phyloP scores from a whole-genome alignment of 2,888 invertebrate species.

The Agrochola circellaris region DNA sequence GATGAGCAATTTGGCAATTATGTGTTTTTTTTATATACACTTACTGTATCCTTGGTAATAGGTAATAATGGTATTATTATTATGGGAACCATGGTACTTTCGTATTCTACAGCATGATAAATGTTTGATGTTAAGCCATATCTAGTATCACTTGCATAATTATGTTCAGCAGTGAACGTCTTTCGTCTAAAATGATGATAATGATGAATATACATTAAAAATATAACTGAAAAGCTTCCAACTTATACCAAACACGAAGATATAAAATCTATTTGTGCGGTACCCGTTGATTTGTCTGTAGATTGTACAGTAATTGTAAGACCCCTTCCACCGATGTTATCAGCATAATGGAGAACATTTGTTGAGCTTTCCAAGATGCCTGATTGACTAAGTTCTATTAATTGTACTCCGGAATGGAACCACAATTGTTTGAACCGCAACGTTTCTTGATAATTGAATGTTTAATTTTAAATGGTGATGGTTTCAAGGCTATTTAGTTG shows the following conservation, averaged over 20 bases:
- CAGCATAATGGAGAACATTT: slow-evolving; percentile 77
- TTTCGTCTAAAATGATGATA: no score
- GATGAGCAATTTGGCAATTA: no score
- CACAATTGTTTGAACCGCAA: slow-evolving; percentile 52
- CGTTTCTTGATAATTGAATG: slow-evolving; percentile 66
- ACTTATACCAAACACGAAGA: slow-evolving; percentile 72
- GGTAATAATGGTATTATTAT: background rate
- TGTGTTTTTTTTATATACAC: no score
- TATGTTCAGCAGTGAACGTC: no score
- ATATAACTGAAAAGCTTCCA: background rate
- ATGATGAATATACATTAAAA: background rate
- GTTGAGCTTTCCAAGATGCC: slow-evolving; percentile 72
- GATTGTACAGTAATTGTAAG: slow-evolving; percentile 79
- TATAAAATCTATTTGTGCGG: slow-evolving; percentile 85
- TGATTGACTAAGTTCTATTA: slow-evolving; percentile 78
- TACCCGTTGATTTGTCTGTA: slow-evolving; percentile 82
- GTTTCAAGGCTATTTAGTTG: slow-evolving; percentile 42
- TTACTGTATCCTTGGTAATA: no score
- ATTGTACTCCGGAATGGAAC: slow-evolving; percentile 63
- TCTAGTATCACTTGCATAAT: no score
- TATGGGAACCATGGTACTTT: background rate
- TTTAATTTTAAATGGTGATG: slow-evolving; percentile 69
- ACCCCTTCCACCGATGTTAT: slow-evolving; percentile 77
- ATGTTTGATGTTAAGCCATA: background rate
- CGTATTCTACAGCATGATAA: background rate